Evolutionary conservation across 1,140 invertebrate species (phyloP), one percentile per base, ranked within the genome.

Genomic region (Schlechtendalia chinensis): DNA sequence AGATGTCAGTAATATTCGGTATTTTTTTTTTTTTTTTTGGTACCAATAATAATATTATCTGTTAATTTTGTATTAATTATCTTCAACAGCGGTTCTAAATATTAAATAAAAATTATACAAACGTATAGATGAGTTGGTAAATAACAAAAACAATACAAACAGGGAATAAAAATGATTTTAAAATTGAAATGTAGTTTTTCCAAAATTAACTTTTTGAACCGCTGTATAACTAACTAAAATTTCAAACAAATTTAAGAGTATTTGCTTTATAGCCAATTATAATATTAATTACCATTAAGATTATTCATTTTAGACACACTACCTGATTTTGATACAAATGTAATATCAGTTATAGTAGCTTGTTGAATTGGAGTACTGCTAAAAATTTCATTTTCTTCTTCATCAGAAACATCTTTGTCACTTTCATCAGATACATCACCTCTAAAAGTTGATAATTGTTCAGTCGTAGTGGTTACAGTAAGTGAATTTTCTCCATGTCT

Each of bases 401-500:
- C 32, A 27, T 79, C 75, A 29, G 75, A 79, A 19, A 24, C 58
- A 29, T 63, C 75, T 50, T n/a, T 79, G 47, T 79, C 75, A 79
- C 75, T 79, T 77, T 77, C 74, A 45, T 32, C 61, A 5, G 45
- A 1, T 32, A 27, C 32, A n/a, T 63, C 75, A 27, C 47, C 58
- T 61, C 39, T 79, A 29, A 79, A 61, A 12, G 58, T 50, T 29
- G 75, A 50, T 39, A 8, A 39, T 8, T 39, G 32, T 39, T 47
- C 59, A 63, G 47, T 77, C 6, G 32, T 63, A 24, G 74, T 19
- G 4, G 58, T 12, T 19, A 61, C 56, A 45, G 56, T 61, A 24
- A 79, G 39, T 50, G 58, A 27, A 79, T 63, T 63, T 27, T 83
- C 83, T 22, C 83, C 82, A 75, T 84, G 83, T 59, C 89, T 88